A percentile compares a stretch with the other conserved stretches of the same genome.
Evolutionary conservation across 2,797 vertebrate genomes (phyloP).

Genomic region (Psittacula echo): DNA sequence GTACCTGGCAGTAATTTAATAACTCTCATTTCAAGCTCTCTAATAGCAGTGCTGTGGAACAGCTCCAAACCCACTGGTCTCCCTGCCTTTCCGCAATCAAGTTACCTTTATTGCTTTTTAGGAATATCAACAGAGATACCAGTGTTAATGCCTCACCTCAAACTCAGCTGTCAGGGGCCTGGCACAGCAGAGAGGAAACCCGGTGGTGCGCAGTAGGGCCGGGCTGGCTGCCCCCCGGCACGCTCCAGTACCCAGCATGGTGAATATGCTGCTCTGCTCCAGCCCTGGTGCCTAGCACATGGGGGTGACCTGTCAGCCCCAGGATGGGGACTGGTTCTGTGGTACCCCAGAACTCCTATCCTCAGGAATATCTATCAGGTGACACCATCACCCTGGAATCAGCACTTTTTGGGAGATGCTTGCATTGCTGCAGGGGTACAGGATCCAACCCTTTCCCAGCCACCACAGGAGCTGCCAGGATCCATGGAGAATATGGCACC

Average conservation of each 20-base stretch:
- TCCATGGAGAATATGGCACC: background rate
- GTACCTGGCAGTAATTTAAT: slow-evolving; percentile 71
- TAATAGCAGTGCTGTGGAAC: slow-evolving; percentile 46
- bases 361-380: background rate
- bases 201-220: rapidly evolving
- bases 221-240: rapidly evolving
- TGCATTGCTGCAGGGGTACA: background rate
- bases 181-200: background rate
- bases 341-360: rapidly evolving
- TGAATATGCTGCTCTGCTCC: background rate
- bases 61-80: slow-evolving; percentile 53
- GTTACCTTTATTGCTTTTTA: slow-evolving; percentile 62
- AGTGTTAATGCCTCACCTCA: slow-evolving; percentile 44
- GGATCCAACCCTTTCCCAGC: background rate
- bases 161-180: slow-evolving; percentile 20
- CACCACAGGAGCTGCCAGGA: background rate
- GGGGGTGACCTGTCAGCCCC: background rate
- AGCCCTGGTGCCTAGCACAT: rapidly evolving
- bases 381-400: background rate
- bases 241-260: background rate
- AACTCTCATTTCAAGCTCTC: slow-evolving; percentile 35
- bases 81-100: slow-evolving; percentile 49
- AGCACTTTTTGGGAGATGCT: background rate
- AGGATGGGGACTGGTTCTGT: rapidly evolving
- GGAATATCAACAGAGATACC: slow-evolving; percentile 64